These are phyloP conservation scores for Phragmatobia fuliginosa DNA, from an alignment of 2,888 invertebrate genomes.

Conservation along the genomic window DNA sequence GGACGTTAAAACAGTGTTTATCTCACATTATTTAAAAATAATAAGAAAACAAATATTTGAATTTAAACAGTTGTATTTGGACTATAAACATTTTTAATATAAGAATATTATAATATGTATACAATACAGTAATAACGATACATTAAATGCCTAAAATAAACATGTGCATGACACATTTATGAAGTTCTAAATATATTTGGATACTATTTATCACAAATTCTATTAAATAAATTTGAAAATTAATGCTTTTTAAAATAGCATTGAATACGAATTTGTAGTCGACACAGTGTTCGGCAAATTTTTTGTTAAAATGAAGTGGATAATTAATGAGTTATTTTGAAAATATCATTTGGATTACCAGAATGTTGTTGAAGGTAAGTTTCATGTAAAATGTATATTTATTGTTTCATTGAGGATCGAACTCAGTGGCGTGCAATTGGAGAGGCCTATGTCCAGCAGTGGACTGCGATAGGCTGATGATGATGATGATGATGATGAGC, in stretches of 20 bases:
- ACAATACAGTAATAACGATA: not conserved
- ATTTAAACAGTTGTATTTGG: no score
- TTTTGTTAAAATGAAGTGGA: slow-evolving; percentile 11
- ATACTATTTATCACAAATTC: no score
- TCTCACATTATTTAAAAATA: not conserved
- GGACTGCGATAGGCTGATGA: no score
- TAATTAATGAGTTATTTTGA: slow-evolving; percentile 7
- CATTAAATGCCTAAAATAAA: not conserved
- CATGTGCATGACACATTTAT: not conserved
- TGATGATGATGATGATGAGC: no score
- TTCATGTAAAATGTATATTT: slow-evolving; percentile 5
- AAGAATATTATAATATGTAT: not conserved
- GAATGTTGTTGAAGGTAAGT: slow-evolving; percentile 52
- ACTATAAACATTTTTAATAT: not conserved
- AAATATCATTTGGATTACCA: slow-evolving; percentile 31
- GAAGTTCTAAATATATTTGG: not conserved
- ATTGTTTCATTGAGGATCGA: no score
- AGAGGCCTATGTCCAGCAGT: no score
- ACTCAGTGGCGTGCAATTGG: no score
- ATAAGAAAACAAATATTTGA: not conserved
- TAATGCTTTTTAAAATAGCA: not conserved
- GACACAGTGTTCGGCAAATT: not conserved
- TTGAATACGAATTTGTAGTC: not conserved
- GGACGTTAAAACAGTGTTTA: not conserved
- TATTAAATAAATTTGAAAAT: not conserved